Conservation (phyloP, 1,140 invertebrate species). For the Bombus fervidus region DNA sequence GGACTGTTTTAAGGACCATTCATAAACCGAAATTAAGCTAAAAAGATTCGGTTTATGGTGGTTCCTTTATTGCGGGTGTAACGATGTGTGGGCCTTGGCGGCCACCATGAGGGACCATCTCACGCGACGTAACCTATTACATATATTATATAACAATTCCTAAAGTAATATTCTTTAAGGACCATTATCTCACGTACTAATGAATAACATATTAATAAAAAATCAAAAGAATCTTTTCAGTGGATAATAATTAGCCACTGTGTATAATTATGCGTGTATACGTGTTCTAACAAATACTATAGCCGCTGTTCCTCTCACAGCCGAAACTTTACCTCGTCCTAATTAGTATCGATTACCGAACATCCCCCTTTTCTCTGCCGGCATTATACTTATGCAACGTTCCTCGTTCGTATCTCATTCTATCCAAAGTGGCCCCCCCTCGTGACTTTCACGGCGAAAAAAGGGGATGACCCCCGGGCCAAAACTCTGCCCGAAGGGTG, state of each 20-base stretch:
- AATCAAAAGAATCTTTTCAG: not conserved
- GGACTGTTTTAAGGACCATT: too few relatives aligned
- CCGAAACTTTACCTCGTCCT: conserved; percentile 58
- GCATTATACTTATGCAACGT: conserved; percentile 16
- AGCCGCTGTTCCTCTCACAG: not conserved
- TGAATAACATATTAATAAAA: not conserved
- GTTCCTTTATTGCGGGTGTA: too few relatives aligned
- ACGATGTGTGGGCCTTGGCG: too few relatives aligned
- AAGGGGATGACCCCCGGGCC: not conserved
- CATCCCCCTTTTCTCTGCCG: conserved; percentile 27
- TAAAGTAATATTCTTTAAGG: too few relatives aligned
- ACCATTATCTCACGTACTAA: not conserved
- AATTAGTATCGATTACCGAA: conserved; percentile 69
- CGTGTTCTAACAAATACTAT: too few relatives aligned
- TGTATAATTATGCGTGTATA: not conserved
- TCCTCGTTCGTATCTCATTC: conserved; percentile 19
- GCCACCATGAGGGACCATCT: too few relatives aligned
- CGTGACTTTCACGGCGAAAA: conserved; percentile 5
- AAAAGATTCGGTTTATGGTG: too few relatives aligned
- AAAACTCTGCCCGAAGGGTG: not conserved
- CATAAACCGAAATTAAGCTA: too few relatives aligned
- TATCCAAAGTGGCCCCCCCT: too few relatives aligned
- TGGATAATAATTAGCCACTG: not conserved
- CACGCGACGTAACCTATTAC: too few relatives aligned
- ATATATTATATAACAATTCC: not conserved